Conservation (phyloP, 2,888 invertebrate species). For the Cloeon dipterum region DNA sequence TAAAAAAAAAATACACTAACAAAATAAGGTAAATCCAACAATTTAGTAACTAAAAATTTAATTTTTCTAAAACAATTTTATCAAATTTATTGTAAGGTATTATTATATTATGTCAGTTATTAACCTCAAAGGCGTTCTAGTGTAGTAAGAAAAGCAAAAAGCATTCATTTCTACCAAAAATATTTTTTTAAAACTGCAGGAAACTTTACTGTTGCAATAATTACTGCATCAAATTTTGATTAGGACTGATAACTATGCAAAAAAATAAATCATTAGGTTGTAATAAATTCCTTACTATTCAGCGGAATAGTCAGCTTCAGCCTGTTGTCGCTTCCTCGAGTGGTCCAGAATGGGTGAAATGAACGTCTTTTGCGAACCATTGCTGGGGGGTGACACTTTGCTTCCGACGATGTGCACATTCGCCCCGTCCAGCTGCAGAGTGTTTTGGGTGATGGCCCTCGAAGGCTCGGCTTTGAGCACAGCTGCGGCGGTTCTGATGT, state of each 20-base stretch:
- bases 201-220: neutral
- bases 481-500: neutral
- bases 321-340: conserved; percentile 29
- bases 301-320: conserved; percentile 28
- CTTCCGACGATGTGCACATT: neutral
- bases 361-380: conserved; percentile 17
- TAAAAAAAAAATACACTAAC: too few species aligned
- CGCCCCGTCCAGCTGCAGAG: neutral
- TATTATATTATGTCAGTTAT: too few species aligned
- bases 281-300: conserved; percentile 32
- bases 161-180: too few species aligned
- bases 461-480: neutral
- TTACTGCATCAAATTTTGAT: neutral
- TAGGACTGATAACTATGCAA: too few species aligned
- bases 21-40: too few species aligned
- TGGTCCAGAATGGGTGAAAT: conserved; percentile 35
- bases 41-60: too few species aligned
- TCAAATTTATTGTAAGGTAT: too few species aligned
- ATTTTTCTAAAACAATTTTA: too few species aligned
- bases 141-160: too few species aligned
- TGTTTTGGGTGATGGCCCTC: neutral
- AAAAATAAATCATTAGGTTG: too few species aligned
- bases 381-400: neutral
- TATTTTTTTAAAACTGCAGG: too few species aligned
- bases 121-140: too few species aligned